Percentiles rank a stretch among this genome's conserved stretches.
Conservation (phyloP, 2,797 vertebrate species). For the Parauchenoglanis ngamensis region DNA sequence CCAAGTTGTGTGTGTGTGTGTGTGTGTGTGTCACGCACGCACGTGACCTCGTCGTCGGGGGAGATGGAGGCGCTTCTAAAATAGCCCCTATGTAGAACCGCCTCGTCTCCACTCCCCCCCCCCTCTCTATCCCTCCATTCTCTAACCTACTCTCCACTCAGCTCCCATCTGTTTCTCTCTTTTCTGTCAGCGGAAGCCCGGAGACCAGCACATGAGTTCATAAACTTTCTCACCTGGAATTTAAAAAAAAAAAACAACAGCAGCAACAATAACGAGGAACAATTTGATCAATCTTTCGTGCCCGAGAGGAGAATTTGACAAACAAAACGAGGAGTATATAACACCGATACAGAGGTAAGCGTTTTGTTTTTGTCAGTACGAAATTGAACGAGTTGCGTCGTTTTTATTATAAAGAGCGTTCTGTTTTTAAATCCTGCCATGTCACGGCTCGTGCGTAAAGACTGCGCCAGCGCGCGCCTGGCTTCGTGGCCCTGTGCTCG, state of each 20-base stretch:
- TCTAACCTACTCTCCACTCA: constrained; percentile 33
- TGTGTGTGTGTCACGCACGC: not conserved
- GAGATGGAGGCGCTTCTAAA: constrained; percentile 72
- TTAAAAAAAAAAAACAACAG: constrained; percentile 20
- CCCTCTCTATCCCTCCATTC: not conserved
- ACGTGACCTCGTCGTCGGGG: constrained; percentile 48
- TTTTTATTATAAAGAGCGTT: not conserved
- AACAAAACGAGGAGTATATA: constrained; percentile 5
- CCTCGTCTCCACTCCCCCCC: constrained; percentile 35
- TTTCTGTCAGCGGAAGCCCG: constrained; percentile 59
- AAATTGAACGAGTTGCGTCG: not conserved
- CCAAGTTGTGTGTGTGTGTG: too few relatives aligned
- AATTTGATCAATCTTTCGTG: not conserved
- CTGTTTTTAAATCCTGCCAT: constrained; percentile 33
- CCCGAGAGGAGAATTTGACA: constrained; percentile 30
- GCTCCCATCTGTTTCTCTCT: constrained; percentile 46
- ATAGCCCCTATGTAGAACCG: constrained; percentile 64
- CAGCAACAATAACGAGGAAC: constrained; percentile 9
- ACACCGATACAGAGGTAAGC: constrained; percentile 36
- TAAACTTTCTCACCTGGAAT: constrained; percentile 54
- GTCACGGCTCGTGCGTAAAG: constrained; percentile 23
- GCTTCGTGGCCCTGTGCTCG: constrained; percentile 14
- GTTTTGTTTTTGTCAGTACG: not conserved
- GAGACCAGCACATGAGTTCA: constrained; percentile 61
- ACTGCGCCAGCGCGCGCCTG: not conserved